Percentiles rank a stretch among this genome's conserved stretches.
Evolutionary conservation across 2,797 vertebrate genomes (phyloP).

Genomic region (Oreochromis mossambicus): DNA sequence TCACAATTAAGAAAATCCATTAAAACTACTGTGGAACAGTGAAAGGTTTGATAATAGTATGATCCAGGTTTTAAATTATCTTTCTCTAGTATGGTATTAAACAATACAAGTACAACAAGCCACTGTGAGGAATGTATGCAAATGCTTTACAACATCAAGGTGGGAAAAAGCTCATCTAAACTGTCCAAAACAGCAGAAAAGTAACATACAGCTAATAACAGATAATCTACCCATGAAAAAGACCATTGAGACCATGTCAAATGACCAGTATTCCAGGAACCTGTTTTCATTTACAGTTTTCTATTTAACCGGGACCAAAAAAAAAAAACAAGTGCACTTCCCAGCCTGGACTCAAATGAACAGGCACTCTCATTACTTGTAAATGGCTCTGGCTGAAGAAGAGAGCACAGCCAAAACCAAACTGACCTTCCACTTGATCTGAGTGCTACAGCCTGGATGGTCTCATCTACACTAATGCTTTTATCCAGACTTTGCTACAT

Average conservation of each 20-base stretch:
- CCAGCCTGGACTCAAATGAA: conserved; percentile 17
- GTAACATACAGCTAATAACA: not conserved
- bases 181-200: not conserved
- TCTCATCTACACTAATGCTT: conserved; percentile 50
- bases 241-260: not conserved
- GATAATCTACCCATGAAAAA: not conserved
- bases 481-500: conserved; percentile 22
- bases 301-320: not conserved
- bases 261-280: not conserved
- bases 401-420: conserved; percentile 38
- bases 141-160: not conserved
- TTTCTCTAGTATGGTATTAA: not conserved
- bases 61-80: not conserved
- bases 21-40: not conserved
- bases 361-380: conserved; percentile 42
- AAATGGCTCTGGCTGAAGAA: conserved; percentile 46
- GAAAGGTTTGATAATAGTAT: not conserved
- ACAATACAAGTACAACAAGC: not conserved
- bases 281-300: not conserved
- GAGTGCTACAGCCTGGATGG: conserved; percentile 34
- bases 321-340: not conserved
- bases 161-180: not conserved
- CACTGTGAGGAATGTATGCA: not conserved
- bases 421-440: conserved; percentile 59
- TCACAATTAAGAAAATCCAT: not conserved